Conservation (phyloP, 1,140 invertebrate genomes). For the Dufourea novaeangliae region DNA sequence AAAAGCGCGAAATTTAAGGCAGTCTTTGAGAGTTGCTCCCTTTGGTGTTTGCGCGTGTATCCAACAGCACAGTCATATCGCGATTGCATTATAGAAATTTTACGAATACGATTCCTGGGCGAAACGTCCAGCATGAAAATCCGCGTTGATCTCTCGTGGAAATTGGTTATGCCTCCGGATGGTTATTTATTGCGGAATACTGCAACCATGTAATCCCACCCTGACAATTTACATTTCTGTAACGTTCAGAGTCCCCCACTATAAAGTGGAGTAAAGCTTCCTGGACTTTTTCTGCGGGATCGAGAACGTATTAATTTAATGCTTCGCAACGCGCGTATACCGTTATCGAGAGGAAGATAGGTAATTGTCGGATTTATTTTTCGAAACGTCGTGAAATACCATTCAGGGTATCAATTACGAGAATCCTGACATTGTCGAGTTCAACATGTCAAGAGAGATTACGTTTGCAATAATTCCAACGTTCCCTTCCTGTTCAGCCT, state of each 20-base stretch:
- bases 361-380: not conserved
- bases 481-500: not conserved
- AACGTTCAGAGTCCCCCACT: not conserved
- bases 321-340: too few species aligned
- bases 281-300: too few species aligned
- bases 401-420: not conserved
- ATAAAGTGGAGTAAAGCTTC: too few species aligned
- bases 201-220: slow-evolving; percentile 1
- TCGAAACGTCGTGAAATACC: not conserved
- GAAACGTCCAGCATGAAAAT: too few species aligned
- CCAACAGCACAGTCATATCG: too few species aligned
- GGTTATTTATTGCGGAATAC: slow-evolving; percentile 48
- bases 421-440: not conserved
- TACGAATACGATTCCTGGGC: too few species aligned
- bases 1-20: slow-evolving; percentile 26
- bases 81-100: too few species aligned
- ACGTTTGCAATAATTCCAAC: slow-evolving; percentile 10
- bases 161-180: not conserved
- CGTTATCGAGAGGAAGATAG: not conserved
- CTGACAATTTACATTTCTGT: not conserved
- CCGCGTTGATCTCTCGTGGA: not conserved
- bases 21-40: not conserved
- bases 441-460: not conserved
- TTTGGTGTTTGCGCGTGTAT: too few species aligned
- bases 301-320: too few species aligned